Conservation (phyloP, 1,140 invertebrate species). For the Oppia nitens region DNA sequence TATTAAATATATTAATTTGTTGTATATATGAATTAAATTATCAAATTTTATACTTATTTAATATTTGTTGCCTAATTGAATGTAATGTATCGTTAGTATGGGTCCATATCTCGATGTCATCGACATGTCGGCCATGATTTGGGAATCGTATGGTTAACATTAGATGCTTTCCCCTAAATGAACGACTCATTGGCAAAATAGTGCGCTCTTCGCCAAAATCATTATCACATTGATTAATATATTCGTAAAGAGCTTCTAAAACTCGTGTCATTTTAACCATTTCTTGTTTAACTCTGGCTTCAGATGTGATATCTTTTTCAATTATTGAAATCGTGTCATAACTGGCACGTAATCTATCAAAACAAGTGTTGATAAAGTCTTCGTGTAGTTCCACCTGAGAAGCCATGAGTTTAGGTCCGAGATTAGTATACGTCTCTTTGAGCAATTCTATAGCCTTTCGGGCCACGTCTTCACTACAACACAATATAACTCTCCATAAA, state of each 20-base stretch:
- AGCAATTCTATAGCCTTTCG: constrained; percentile 73
- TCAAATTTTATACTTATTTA: constrained; percentile 28
- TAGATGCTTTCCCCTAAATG: constrained; percentile 60
- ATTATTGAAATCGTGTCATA: constrained; percentile 40
- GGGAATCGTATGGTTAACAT: constrained; percentile 71
- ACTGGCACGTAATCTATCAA: constrained; percentile 66
- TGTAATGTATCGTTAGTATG: constrained; percentile 85
- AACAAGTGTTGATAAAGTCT: constrained; percentile 71
- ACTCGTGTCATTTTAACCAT: constrained; percentile 65
- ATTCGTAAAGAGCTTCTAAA: constrained; percentile 83
- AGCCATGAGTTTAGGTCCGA: constrained; percentile 63
- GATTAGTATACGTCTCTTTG: constrained; percentile 81
- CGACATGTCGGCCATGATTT: constrained; percentile 68
- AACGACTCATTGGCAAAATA: constrained; percentile 69
- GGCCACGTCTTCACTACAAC: constrained; percentile 76
- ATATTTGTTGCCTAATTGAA: constrained; percentile 53
- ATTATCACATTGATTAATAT: constrained; percentile 86
- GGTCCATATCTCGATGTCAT: constrained; percentile 79
- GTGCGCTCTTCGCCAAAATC: constrained; percentile 74
- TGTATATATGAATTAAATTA: constrained; percentile 2
- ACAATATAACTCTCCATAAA: constrained; percentile 80
- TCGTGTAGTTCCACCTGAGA: constrained; percentile 64
- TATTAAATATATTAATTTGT: not conserved
- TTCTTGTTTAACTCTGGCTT: constrained; percentile 44
- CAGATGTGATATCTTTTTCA: constrained; percentile 36